A percentile compares a stretch with the other conserved stretches of the same genome.
Evolutionary conservation across 2,113 vertebrate species (phyloP).

Genomic region (Calyptomena viridis): DNA sequence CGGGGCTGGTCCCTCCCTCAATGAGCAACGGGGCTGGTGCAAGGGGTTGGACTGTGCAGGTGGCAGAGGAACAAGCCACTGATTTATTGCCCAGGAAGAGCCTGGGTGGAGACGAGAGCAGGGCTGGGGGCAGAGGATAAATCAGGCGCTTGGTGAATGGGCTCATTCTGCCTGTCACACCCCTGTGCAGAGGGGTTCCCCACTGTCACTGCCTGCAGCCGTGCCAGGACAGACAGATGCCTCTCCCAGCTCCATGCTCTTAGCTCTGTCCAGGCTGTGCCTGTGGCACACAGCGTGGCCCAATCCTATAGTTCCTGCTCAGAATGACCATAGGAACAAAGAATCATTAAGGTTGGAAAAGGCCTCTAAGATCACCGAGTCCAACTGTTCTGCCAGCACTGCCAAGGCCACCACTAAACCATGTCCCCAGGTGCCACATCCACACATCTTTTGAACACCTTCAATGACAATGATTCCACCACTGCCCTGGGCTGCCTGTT

Average conservation of each 20-base stretch:
- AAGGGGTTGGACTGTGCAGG: neutral
- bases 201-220: fast-evolving
- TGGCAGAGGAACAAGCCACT: slow-evolving; percentile 6
- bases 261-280: neutral
- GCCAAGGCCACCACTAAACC: neutral
- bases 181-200: neutral
- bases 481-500: neutral
- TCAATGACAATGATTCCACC: neutral
- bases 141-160: neutral
- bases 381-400: neutral
- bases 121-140: neutral
- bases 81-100: slow-evolving; percentile 29
- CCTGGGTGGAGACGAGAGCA: neutral
- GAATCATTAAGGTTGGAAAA: neutral
- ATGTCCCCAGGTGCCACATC: neutral
- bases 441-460: neutral
- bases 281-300: fast-evolving
- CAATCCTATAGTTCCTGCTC: neutral
- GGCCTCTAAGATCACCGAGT: neutral
- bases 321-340: neutral
- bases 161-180: neutral
- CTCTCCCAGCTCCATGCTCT: neutral
- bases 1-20: neutral
- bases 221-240: neutral
- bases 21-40: neutral